Evolutionary conservation across 1,140 invertebrate genomes (phyloP), one percentile per base, ranked within the genome.

Genomic region (Hermatobates lingyangjiaoensis): DNA sequence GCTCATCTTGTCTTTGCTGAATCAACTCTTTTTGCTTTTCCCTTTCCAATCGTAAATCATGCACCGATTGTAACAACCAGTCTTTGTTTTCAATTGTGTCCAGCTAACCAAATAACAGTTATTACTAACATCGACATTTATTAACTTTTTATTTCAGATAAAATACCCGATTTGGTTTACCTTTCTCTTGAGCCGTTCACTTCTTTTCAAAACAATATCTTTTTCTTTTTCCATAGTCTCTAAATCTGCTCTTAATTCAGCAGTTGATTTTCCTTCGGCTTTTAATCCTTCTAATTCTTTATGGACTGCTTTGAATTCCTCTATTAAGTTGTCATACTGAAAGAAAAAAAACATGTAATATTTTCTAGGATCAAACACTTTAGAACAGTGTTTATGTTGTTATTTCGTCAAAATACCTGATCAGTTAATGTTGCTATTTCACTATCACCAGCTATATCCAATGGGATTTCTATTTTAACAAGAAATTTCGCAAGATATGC

Each of bases 161-260:
- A n/a, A n/a, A n/a, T n/a, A n/a, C n/a, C n/a, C n/a, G n/a, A n/a
- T n/a, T n/a, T n/a, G 21, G 40, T 28, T 55, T 55, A 73, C 72
- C 67, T 78, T 79, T 60, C 74, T 71, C 50, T 79, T 74, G 18
- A 83, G 68, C 56, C 80, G 71, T 58, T 85, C 81, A 54, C 87
- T 78, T 51, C 84, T 72, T 57, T 77, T 75, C 51, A 68, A 57
- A 14, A 81, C 68, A 58, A 83, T 79, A 61, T 89, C 83, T 63
- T 80, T 81, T 64, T 91, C 87, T 26, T 83, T 78, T 58, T 87
- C 83, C 84, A 91, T 89, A 30, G 84, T 77, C 59, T 77, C 74
- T 10, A 88, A 78, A 61, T 89, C 85, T 57, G 78, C 77, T 38
- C 79, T 74, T 30, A 83, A 70, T 65, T 83, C 80, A 15, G 70